A percentile compares a stretch with the other conserved stretches of the same genome.
Evolutionary conservation across 2,113 vertebrate genomes (phyloP).

Genomic region (Tenrec ecaudatus): DNA sequence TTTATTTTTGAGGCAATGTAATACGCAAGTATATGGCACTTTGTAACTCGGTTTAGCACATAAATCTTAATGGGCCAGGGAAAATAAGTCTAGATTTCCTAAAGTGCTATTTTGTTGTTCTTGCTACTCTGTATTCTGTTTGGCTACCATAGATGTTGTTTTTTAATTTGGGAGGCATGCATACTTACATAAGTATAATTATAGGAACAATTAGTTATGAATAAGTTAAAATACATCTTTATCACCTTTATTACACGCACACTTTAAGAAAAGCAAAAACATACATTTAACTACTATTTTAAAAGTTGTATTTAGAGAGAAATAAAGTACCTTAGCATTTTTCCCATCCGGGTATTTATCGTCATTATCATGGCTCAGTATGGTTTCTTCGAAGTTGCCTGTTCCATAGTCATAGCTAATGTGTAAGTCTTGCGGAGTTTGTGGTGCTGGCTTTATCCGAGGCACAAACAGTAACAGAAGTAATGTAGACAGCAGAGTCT

Average conservation of each 20-base stretch:
- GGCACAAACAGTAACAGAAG: constrained; percentile 88
- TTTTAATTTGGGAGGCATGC: constrained; percentile 50
- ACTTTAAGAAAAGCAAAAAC: constrained; percentile 51
- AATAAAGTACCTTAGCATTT: constrained; percentile 87
- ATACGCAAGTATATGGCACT: constrained; percentile 5
- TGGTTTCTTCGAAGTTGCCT: constrained; percentile 79
- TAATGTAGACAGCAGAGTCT: constrained; percentile 86
- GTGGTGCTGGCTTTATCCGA: constrained; percentile 88
- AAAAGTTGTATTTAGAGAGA: constrained; percentile 76
- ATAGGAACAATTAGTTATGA: constrained; percentile 60
- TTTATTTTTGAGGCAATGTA: constrained; percentile 60
- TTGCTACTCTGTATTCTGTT: constrained; percentile 34
- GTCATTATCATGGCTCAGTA: constrained; percentile 84
- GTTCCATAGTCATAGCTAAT: constrained; percentile 80
- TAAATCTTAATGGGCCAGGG: constrained; percentile 41
- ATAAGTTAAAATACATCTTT: constrained; percentile 61
- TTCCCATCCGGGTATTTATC: constrained; percentile 82
- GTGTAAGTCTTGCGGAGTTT: constrained; percentile 79
- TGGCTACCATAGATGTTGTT: constrained; percentile 5
- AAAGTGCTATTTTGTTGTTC: constrained; percentile 47
- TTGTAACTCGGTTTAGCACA: constrained; percentile 17
- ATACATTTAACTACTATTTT: constrained; percentile 70
- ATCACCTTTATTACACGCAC: constrained; percentile 28
- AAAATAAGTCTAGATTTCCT: constrained; percentile 44
- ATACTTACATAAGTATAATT: constrained; percentile 51